Evolutionary conservation across 2,888 invertebrate species (phyloP).

Genomic region (Monoplex corrugatus): DNA sequence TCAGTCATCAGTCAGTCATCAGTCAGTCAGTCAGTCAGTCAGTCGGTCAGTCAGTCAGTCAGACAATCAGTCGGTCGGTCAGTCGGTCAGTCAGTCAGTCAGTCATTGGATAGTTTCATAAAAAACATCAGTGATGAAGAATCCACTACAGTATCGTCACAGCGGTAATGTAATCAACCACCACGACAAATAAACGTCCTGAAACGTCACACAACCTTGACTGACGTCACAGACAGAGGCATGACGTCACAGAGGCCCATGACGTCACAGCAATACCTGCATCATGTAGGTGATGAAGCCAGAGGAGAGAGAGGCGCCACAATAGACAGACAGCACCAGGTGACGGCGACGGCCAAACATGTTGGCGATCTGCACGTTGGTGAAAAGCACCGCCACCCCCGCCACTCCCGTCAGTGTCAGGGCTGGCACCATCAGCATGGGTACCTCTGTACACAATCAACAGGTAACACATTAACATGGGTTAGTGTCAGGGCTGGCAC

Average conservation of each 20-base stretch:
- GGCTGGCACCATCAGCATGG: conserved; percentile 72
- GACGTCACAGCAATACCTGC: conserved; percentile 62
- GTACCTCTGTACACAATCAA: conserved; percentile 61
- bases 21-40: no score
- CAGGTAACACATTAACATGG: neutral
- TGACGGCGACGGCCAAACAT: conserved; percentile 68
- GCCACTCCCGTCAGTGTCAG: conserved; percentile 67
- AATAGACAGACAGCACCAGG: conserved; percentile 66
- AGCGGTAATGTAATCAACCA: no score
- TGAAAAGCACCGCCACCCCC: conserved; percentile 59
- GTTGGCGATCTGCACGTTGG: conserved; percentile 56
- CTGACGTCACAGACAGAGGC: neutral
- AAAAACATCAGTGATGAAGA: no score
- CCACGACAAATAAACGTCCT: no score
- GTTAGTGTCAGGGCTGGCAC: neutral
- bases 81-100: no score
- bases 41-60: no score
- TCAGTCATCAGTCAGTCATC: no score
- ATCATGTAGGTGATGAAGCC: conserved; percentile 69
- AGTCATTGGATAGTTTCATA: no score
- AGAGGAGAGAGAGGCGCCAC: conserved; percentile 70
- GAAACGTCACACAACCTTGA: no score
- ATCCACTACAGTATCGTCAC: no score
- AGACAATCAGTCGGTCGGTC: no score
- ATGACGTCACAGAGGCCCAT: neutral